Base-by-base conservation (phyloP, 2,113 vertebrate genomes). In the Canis aureus region DNA sequence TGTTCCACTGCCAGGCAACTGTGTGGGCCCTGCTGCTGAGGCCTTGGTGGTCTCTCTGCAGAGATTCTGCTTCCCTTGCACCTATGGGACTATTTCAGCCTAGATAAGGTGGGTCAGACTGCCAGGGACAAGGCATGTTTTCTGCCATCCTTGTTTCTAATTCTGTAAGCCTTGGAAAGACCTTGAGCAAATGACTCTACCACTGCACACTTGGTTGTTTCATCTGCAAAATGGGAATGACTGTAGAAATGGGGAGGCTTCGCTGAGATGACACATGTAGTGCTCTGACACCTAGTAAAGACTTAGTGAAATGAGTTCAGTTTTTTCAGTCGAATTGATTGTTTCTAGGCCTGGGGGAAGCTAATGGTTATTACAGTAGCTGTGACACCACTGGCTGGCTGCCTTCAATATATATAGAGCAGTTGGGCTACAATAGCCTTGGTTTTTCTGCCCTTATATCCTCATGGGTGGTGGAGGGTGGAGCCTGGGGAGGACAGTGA, bases 381-480 rank as follows among this genome's bases (percentile, higher is more conserved):
- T 16, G 32, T 57, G 51, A 62, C 74, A 64, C 57, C 32, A 16
- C 17, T 25, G 57, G 57, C 55, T 55, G 62, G 15, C 32, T 9
- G 1, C 57, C 82, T 79, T 62, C 0, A 1, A 49, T 25, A 17
- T 69, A 4, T 1, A 8, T 1, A n/a, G 23, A 57, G 60, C 13
- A 29, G 12, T 82, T 1, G 2, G 35, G 20, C 11, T 80, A 10
- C 60, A 73, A 29, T 76, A 29, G 20, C 78, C 1, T 1, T 32
- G 35, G 53, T n/a, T 43, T 69, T 57, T 62, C 74, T 69, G 35
- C 64, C 81, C 73, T 89, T 97, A 89, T 35, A 62, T 83, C 38
- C 55, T 88, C 69, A 11, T 27, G 80, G 55, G 66, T 55, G 55
- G 38, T 53, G 38, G 53, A 89, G 29, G n/a, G 8, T 25, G 32